Evolutionary conservation across 2,797 vertebrate species (phyloP).

Genomic region (Synaphobranchus kaupii): DNA sequence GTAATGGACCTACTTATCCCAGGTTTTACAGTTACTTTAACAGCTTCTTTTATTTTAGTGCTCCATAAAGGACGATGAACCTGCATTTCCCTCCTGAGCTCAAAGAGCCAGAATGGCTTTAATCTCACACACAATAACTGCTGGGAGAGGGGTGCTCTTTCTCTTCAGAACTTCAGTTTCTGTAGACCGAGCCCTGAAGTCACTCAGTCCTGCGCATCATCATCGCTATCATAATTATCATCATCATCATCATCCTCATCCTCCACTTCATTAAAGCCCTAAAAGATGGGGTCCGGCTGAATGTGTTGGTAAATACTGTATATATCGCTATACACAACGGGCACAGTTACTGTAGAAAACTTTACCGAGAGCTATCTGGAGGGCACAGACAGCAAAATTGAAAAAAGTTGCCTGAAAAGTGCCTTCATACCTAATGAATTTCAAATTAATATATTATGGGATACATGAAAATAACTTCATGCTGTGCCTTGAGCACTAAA

Average conservation of each 20-base stretch:
- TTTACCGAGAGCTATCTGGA: neutral
- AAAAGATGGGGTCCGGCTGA: neutral
- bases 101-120: neutral
- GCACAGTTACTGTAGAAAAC: neutral
- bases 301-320: neutral
- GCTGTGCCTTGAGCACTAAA: neutral
- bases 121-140: neutral
- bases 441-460: slow-evolving; percentile 1
- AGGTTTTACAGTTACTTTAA: slow-evolving; percentile 14
- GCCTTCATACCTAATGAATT: neutral
- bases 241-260: neutral
- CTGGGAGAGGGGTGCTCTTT: neutral
- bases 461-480: neutral
- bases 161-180: slow-evolving; percentile 10
- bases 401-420: neutral
- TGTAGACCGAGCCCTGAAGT: neutral
- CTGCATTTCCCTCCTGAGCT: neutral
- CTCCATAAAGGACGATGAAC: neutral
- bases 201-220: neutral
- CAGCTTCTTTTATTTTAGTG: neutral
- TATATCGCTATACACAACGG: neutral
- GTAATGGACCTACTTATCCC: slow-evolving; percentile 3
- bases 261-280: neutral
- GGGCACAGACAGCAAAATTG: neutral
- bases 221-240: neutral